Base-by-base conservation (phyloP, 2,113 vertebrate species). In the Syrmaticus mikado region DNA sequence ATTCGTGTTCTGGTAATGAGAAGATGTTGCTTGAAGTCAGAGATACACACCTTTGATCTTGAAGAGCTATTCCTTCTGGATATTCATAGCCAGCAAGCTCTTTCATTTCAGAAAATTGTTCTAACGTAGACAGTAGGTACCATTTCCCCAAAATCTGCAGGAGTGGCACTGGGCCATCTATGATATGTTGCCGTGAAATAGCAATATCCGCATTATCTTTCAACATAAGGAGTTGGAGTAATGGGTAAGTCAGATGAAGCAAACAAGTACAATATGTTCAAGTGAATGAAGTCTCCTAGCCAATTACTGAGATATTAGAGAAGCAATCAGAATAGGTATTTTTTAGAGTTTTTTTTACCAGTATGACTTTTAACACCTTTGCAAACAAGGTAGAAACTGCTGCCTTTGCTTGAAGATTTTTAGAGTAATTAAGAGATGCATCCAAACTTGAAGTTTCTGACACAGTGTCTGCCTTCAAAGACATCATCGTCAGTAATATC, bases 61-160 rank as follows among this genome's bases (percentile, higher is more conserved):
- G 52, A 78, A 61, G 84, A 76, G 28, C 40, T 87, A 0, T 20
- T 72, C 11, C 20, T 36, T 50, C 38, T 30, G n/a, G 64, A 8
- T 46, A 9, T 55, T 82, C 17, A 4, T 48, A 34, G 40, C 40
- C 22, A 50, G 32, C n/a, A 46, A 10, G 43, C 28, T 34, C 24
- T 34, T 53, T 14, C 11, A 25, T 43, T 70, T 68, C 25, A 68
- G 38, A 25, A 75, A 52, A 21, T 18, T 2, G 5, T 13, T 38
- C 28, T 8, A 50, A 2, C 11, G 14, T 62, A 30, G 55, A 55
- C 28, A 14, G 0, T 6, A 55, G 27, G 28, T 28, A n/a, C n/a
- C 0, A 0, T 84, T 81, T 57, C 13, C 25, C 10, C 45, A 10
- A 11, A 3, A 0, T 19, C 13, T 28, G 27, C 32, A 27, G 20